Conservation (phyloP, 2,797 vertebrate genomes). For the Anniella stebbinsi region DNA sequence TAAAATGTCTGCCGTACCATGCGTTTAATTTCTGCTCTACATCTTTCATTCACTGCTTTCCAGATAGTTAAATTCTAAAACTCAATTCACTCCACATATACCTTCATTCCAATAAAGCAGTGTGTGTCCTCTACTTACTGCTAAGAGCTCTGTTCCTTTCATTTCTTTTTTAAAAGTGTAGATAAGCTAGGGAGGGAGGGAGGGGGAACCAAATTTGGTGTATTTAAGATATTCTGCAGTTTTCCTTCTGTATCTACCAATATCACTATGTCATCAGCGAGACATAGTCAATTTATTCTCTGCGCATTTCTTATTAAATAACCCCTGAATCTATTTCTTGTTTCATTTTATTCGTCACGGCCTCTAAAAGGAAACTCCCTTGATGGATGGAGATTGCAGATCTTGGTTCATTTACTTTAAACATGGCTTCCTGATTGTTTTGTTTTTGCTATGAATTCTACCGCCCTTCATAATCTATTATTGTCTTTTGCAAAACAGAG, state of each 20-base stretch:
- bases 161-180: too few relatives aligned
- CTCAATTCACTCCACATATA: too few relatives aligned
- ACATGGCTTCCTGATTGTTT: neutral
- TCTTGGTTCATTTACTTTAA: neutral
- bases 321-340: neutral
- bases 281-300: neutral
- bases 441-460: neutral
- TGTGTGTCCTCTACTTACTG: too few relatives aligned
- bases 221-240: neutral
- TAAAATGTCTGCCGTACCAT: neutral
- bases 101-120: too few relatives aligned
- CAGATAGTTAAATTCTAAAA: too few relatives aligned
- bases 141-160: too few relatives aligned
- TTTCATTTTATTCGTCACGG: neutral
- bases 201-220: neutral
- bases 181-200: fast-evolving
- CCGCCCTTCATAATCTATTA: neutral
- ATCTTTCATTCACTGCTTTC: neutral
- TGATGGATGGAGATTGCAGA: neutral
- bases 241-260: neutral
- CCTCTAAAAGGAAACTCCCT: neutral
- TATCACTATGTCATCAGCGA: neutral
- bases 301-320: neutral
- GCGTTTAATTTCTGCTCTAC: neutral
- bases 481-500: neutral